Evolutionary conservation across 1,140 invertebrate species (phyloP), one percentile per base, ranked within the genome.

Genomic region (Uloborus diversus): DNA sequence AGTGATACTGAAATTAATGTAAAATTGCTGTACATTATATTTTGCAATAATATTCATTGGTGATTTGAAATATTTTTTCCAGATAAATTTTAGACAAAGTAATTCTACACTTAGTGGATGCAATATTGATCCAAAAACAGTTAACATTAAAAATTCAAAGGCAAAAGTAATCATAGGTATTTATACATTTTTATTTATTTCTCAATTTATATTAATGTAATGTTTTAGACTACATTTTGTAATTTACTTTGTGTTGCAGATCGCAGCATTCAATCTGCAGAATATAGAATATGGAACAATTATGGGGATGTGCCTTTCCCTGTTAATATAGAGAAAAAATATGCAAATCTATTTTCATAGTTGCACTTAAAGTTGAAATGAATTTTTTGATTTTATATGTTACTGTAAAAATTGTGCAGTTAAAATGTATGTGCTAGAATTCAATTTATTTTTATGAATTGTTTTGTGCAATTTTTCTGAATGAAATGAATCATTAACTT

Each of bases 61-160:
- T n/a, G n/a, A 42, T 42, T 42, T 42, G 7, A 42, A 9, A 42
- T 17, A 7, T 4, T 53, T 53, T 7, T 53, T 61, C n/a, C 28
- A 78, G 73, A 25, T 78, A 20, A 78, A 78, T 78, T 78, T 78
- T 25, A 78, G 57, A 23, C 73, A 78, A 57, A 78, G 35, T 42
- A 78, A 78, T 66, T 49, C 42, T 27, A 78, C 23, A 23, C 5
- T 78, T 11, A 78, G 73, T 78, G 73, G 73, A 37, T 78, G 61
- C 20, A 66, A 30, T n/a, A 78, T 78, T 42, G 73, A 78, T 66
- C 23, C 47, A 35, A 78, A 78, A 66, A 65, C 20, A 37, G 49
- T 78, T 11, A 42, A 47, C n/a, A n/a, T n/a, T n/a, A n/a, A n/a
- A n/a, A n/a, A n/a, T n/a, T n/a, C 14, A 13, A 78, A 78, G 37